phyloP scores from a whole-genome alignment of 2,113 vertebrate species.

The Calidris pugnax region DNA sequence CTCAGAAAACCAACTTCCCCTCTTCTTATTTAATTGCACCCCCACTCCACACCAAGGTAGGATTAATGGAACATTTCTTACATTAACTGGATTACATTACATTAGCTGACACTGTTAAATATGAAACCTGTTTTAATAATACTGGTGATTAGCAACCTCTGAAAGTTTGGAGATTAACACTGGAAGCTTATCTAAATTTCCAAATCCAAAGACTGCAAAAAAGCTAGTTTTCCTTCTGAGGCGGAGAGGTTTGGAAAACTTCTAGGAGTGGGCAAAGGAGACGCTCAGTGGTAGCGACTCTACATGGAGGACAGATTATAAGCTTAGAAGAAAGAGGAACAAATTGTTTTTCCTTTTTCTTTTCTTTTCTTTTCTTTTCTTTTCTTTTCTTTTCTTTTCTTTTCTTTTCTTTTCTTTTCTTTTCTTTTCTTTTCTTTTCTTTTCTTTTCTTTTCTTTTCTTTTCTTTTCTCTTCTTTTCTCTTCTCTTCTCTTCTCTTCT shows the following conservation, averaged over 20 bases:
- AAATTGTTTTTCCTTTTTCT: neutral
- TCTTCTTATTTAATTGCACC: neutral
- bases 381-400: too few relatives aligned
- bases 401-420: too few relatives aligned
- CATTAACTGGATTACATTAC: constrained; percentile 46
- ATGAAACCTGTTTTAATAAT: constrained; percentile 41
- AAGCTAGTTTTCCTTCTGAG: neutral
- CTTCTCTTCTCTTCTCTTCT: too few relatives aligned
- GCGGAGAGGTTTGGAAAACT: neutral
- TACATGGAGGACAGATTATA: neutral
- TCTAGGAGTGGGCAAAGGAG: neutral
- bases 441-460: neutral
- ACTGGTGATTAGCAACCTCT: neutral
- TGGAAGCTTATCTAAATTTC: constrained; percentile 42
- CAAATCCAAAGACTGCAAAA: neutral
- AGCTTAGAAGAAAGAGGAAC: neutral
- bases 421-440: neutral
- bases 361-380: neutral
- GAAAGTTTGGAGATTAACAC: constrained; percentile 16
- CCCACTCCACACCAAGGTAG: neutral
- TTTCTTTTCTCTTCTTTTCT: too few relatives aligned
- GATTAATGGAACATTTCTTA: constrained; percentile 20
- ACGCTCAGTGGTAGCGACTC: neutral
- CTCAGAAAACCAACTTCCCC: neutral
- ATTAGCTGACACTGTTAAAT: constrained; percentile 46